Base-by-base conservation (phyloP, 1,140 invertebrate genomes). In the Ptiloglossa arizonensis region DNA sequence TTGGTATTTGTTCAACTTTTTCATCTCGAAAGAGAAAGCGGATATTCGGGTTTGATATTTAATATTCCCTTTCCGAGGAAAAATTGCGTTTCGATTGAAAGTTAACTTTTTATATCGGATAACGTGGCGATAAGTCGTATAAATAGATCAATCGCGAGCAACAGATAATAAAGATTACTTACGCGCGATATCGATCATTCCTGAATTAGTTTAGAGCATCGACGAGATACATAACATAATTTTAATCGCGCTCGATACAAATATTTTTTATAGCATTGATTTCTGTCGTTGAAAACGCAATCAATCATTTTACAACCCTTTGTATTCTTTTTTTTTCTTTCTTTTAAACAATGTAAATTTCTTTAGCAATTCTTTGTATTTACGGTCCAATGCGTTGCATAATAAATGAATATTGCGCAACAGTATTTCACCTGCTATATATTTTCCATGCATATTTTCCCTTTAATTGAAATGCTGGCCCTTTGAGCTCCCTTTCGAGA, bases 401-500 rank as follows among this genome's bases (percentile, higher is more conserved):
- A 15, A 9, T 6, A 35, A 59, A 19, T n/a, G 9, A 9, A n/a
- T 59, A 29, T 29, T 13, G 29, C 22, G 11, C 5, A 2, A 19
- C 54, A 11, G 59, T 70, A 32, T 44, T 59, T 59, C 19, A 44
- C 19, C 1, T 29, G 19, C 6, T 9, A 19, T n/a, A n/a, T 24
- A 41, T 19, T 15, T 56, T 38, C 24, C 38, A 5, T 8, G 13
- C 1, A 27, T 13, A 24, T 70, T 46, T 69, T 44, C 19, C 27
- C 8, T 22, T 4, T 70, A 70, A 70, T 70, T 59, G 54, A 59
- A 70, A 59, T 9, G 17, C 19, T 5, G 38, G 38, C 19, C 13
- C 35, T 70, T 59, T 5, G 52, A 59, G 38, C 19, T 15, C 6
- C 22, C 19, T 5, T 38, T 46, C 17, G 1, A 70, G 35, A 35